phyloP scores from a whole-genome alignment of 37 sponge, comb jelly and placozoan genomes.

The Axinella damicornis region DNA sequence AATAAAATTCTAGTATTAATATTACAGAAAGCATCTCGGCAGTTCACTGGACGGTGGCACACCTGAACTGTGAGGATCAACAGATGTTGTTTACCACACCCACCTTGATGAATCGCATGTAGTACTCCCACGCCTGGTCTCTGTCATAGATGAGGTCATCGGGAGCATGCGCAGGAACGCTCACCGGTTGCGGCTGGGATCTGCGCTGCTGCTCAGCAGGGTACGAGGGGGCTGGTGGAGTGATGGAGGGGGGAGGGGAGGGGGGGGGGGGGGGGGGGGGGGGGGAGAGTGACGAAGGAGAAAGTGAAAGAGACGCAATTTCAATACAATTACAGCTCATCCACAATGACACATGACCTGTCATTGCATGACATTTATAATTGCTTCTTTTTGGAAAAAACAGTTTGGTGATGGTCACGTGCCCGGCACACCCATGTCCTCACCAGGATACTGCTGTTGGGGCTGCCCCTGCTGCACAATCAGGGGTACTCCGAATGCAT shows the following conservation, averaged over 20 bases:
- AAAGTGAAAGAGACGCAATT: too few relatives aligned
- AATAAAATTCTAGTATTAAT: not conserved
- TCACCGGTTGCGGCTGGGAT: not conserved
- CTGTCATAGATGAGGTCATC: conserved; percentile 59
- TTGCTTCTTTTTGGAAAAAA: too few relatives aligned
- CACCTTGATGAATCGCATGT: conserved; percentile 69
- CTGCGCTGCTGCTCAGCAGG: not conserved
- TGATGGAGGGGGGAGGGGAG: conserved; percentile 1
- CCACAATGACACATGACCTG: too few relatives aligned
- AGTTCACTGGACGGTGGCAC: too few relatives aligned
- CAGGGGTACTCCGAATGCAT: too few relatives aligned
- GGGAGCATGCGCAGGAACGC: not conserved
- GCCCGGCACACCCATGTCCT: too few relatives aligned
- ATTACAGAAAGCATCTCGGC: too few relatives aligned
- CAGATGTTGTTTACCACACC: not conserved
- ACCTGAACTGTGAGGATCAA: not conserved
- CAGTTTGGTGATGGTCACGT: too few relatives aligned
- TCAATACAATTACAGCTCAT: too few relatives aligned
- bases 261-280: not conserved
- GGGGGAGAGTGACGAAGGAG: too few relatives aligned
- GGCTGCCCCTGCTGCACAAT: not conserved
- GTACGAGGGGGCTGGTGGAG: not conserved
- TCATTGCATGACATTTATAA: too few relatives aligned
- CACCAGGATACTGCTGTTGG: not conserved
- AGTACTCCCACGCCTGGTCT: conserved; percentile 58